phyloP scores from a whole-genome alignment of 2,113 vertebrate species.

The Tapirus terrestris region DNA sequence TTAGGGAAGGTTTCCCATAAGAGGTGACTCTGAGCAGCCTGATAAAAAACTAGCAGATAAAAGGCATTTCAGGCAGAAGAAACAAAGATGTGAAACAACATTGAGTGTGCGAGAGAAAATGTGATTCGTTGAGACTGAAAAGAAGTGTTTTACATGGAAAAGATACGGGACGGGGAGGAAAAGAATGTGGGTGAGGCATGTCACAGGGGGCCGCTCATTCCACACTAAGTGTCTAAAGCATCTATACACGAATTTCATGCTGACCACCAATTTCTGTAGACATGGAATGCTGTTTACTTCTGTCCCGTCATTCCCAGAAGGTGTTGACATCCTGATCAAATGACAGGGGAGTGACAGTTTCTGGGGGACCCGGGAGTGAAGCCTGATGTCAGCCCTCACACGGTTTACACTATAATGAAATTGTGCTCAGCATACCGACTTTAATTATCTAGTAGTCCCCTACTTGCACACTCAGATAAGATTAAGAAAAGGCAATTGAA shows the following conservation, averaged over 20 bases:
- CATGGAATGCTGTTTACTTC: not conserved
- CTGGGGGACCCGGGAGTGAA: not conserved
- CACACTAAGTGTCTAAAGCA: not conserved
- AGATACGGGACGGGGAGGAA: not conserved
- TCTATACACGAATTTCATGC: rapidly evolving
- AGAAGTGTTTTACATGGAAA: not conserved
- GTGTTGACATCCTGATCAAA: not conserved
- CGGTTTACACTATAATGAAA: not conserved
- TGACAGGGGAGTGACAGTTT: not conserved
- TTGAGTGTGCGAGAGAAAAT: not conserved
- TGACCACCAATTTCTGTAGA: not conserved
- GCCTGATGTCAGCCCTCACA: not conserved
- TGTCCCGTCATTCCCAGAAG: not conserved
- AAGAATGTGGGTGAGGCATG: too few relatives aligned
- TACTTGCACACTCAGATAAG: not conserved
- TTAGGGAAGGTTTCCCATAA: not conserved
- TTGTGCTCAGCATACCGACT: not conserved
- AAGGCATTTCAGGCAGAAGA: not conserved
- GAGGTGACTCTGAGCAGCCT: not conserved
- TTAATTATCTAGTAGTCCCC: not conserved
- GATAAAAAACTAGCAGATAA: not conserved
- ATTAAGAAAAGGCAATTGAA: not conserved
- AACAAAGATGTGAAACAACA: not conserved
- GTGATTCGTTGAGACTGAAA: not conserved
- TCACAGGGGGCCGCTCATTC: not conserved